Evolutionary conservation across 2,888 invertebrate genomes (phyloP).

Genomic region (Acronicta alni): DNA sequence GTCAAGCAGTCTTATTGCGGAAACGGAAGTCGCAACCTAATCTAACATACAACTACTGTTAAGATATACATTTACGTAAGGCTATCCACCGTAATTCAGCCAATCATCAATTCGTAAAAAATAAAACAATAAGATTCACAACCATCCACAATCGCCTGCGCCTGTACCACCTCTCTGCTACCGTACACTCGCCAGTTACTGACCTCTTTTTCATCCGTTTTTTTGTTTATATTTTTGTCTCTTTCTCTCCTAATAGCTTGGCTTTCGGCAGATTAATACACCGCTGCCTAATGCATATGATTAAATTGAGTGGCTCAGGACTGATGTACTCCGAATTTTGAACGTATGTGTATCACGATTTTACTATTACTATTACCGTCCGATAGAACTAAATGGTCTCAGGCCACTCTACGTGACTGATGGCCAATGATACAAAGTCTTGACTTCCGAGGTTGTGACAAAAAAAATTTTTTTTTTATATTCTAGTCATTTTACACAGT

Average conservation of each 20-base stretch:
- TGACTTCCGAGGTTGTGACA: background rate
- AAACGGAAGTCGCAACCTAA: too few species aligned
- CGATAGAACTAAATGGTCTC: constrained; percentile 15
- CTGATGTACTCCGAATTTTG: constrained; percentile 21
- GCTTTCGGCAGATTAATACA: constrained; percentile 83
- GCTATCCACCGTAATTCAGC: too few species aligned
- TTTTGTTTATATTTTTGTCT: constrained; percentile 71
- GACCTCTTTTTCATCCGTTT: constrained; percentile 77
- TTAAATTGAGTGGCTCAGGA: constrained; percentile 79
- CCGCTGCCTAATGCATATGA: constrained; percentile 83
- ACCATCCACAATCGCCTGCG: constrained; percentile 47
- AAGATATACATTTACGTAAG: too few species aligned
- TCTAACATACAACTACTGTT: too few species aligned
- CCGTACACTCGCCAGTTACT: constrained; percentile 84
- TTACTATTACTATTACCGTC: constrained; percentile 29
- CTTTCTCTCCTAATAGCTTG: constrained; percentile 76
- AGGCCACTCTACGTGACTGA: background rate
- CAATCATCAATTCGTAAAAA: too few species aligned
- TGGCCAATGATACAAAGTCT: background rate
- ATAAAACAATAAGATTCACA: constrained; percentile 1
- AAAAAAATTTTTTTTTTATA: too few species aligned
- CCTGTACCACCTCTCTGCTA: constrained; percentile 65
- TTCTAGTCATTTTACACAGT: too few species aligned
- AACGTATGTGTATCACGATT: constrained; percentile 43
- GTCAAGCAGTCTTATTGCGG: too few species aligned